phyloP scores from a whole-genome alignment of 2,113 vertebrate species.

The Carollia perspicillata region DNA sequence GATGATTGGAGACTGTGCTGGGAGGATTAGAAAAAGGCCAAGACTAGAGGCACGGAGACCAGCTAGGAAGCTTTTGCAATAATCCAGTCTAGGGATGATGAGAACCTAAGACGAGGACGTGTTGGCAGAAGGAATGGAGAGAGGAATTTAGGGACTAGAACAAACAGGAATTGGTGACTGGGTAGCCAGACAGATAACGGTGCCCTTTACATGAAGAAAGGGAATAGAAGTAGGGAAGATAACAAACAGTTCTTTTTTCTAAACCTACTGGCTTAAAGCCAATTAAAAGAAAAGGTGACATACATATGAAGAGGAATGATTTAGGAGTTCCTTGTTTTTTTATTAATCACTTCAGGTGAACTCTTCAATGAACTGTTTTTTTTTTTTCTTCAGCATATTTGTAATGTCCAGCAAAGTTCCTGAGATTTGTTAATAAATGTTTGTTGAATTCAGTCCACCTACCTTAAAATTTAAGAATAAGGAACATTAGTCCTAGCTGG shows the following conservation, averaged over 20 bases:
- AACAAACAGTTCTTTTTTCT: neutral
- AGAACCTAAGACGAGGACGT: neutral
- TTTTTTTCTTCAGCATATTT: neutral
- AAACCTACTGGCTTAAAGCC: neutral
- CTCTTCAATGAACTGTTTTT: neutral
- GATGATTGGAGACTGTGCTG: neutral
- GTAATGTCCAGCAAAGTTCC: neutral
- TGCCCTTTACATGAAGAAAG: neutral
- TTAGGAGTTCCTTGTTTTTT: neutral
- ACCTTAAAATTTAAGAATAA: neutral
- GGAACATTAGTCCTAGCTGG: neutral
- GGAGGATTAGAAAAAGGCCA: neutral
- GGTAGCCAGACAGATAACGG: neutral
- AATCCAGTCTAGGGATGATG: neutral
- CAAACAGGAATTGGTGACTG: neutral
- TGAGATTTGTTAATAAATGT: neutral
- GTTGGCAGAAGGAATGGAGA: neutral
- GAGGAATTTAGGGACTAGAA: neutral
- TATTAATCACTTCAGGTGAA: neutral
- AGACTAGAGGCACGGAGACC: neutral
- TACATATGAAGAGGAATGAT: neutral
- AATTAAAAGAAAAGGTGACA: neutral
- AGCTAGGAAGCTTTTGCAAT: neutral
- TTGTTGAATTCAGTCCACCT: slow-evolving; percentile 9
- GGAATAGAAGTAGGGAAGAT: neutral